Percentiles rank a stretch among this genome's conserved stretches.
These are phyloP conservation scores for Penaeus indicus DNA, from an alignment of 1,140 invertebrate species.

Conservation along the genomic window DNA sequence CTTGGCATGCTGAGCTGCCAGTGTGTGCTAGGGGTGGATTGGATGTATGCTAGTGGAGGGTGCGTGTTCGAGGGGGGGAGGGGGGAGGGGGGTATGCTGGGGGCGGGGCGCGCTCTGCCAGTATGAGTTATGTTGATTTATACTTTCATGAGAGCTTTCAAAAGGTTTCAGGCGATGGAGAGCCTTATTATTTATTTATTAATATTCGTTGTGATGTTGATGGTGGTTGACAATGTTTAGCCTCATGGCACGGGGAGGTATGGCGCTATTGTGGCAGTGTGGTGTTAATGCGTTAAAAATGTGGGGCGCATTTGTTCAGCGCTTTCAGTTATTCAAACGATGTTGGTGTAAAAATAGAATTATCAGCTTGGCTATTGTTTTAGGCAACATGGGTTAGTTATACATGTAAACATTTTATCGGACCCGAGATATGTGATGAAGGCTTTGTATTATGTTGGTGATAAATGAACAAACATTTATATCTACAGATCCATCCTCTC, in stretches of 20 bases:
- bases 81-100: neutral
- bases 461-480: neutral
- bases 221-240: neutral
- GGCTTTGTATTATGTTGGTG: too few relatives aligned
- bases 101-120: neutral
- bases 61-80: neutral
- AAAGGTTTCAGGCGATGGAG: conserved; percentile 1
- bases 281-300: too few relatives aligned
- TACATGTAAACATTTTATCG: too few relatives aligned
- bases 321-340: too few relatives aligned
- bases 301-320: too few relatives aligned
- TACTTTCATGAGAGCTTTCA: conserved; percentile 24
- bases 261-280: neutral
- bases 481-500: neutral
- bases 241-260: neutral
- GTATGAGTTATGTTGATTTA: conserved; percentile 54
- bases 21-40: neutral
- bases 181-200: conserved; percentile 12
- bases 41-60: neutral
- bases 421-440: too few relatives aligned
- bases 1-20: neutral
- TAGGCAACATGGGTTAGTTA: too few relatives aligned
- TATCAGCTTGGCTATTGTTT: too few relatives aligned
- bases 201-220: conserved; percentile 16
- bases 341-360: too few relatives aligned